Evolutionary conservation across 2,113 vertebrate species (phyloP).

Genomic region (Aptenodytes patagonicus): DNA sequence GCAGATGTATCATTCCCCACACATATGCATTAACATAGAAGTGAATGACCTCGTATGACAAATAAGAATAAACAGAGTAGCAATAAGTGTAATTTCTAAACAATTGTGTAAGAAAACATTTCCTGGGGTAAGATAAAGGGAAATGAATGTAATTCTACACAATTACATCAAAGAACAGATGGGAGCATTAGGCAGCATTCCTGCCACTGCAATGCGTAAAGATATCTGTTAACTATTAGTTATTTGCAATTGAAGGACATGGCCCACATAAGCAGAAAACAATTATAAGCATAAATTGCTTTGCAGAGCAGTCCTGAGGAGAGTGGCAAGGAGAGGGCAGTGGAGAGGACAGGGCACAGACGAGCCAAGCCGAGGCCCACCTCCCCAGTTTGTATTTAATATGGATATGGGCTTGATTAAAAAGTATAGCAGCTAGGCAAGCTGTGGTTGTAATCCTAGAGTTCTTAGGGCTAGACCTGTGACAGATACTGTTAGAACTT

Average conservation of each 20-base stretch:
- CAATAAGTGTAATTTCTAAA: background rate
- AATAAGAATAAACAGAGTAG: background rate
- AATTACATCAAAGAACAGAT: background rate
- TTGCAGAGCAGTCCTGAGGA: background rate
- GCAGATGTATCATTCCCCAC: background rate
- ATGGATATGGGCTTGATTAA: background rate
- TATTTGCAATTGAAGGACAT: background rate
- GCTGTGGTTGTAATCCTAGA: background rate
- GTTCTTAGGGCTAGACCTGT: background rate
- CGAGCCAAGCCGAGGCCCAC: accelerated
- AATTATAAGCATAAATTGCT: background rate
- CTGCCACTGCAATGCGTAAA: background rate
- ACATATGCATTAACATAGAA: background rate
- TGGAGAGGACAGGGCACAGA: background rate
- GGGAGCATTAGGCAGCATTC: background rate
- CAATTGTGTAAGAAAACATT: background rate
- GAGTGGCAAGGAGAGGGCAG: background rate
- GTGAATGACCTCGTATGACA: background rate
- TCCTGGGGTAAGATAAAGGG: background rate
- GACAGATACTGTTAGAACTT: background rate
- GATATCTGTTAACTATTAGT: background rate
- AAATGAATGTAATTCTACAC: background rate
- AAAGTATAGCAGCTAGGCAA: background rate
- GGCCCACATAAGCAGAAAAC: background rate
- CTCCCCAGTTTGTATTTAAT: background rate